Base-by-base conservation (phyloP, 53 echinoderm and acorn worm species). In the Arbacia lixula region DNA sequence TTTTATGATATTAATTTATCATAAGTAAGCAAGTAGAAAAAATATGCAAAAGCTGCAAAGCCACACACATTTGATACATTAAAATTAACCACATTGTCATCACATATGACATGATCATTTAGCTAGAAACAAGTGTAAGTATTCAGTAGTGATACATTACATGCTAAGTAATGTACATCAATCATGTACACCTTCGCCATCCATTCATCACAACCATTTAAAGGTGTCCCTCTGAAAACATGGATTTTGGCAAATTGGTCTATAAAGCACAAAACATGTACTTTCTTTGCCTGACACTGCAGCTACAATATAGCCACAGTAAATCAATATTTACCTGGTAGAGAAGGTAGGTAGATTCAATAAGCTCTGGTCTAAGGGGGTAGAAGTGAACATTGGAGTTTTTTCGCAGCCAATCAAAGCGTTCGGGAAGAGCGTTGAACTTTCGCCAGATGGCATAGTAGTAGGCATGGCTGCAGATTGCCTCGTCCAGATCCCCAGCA, bases 391-490 rank as follows among this genome's bases (percentile, higher is more conserved):
- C 90, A 73, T 99, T 94, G 34, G 99, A 88, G 31, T 92, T 88
- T 50, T 99, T 99, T n/a, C 90, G 85, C 43, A 88, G 79, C 99
- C 99, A 99, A 68, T 99, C 95, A 63, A 89, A 99, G 50, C 99
- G 65, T 76, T 99, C 99, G 2, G 99, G 99, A 19, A 99, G 91
- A 29, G 99, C 92, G 30, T 78, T 90, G 55, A 90, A 99, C 73
- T 99, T 99, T 22, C 94, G 88, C 99, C 99, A 99, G 38, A 99
- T 99, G 38, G 99, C 99, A 76, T 99, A 99, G 87, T 83, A 99
- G 67, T 90, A 84, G 24, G 99, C 99, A 54, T 99, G 99, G 36
- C 84, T 90, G 52, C 99, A 99, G 31, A 99, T 94, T 39, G 99
- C 99, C 65, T 99, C 99, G 20, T 99, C 99, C 31, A 94, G 68